Base-by-base conservation (phyloP, 2,113 vertebrate species). In the Myodes glareolus region DNA sequence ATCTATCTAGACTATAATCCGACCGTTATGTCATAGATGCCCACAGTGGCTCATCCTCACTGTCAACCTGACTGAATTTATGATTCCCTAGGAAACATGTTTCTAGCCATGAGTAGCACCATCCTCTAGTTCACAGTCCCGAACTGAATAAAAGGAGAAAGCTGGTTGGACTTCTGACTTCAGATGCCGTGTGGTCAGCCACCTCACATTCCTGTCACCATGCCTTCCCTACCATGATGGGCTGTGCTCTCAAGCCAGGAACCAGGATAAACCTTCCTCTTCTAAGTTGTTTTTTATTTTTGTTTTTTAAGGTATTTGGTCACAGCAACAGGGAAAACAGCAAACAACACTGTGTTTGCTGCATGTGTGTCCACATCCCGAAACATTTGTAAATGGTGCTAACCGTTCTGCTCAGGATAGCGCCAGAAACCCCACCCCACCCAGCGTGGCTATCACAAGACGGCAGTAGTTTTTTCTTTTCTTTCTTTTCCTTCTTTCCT, bases 1-100 rank as follows among this genome's bases (percentile, higher is more conserved):
- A 13, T 4, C 45, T 2, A 31, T 5, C 27, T 33, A 1, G 19
- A 21, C 1, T 5, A 2, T 19, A 3, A n/a, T 0, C 67, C 45
- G 25, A 11, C 23, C 2, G 0, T 27, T 29, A 13, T 8, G 10
- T 47, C 52, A 23, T 31, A 23, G 52, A n/a, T 58, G 3, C 27
- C 42, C 81, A 4, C 21, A 29, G 42, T 1, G 47, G 19, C 33
- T 1, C 81, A 84, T 21, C 8, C 16, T 65, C 61, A 65, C 82
- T 45, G 58, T 33, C 82, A 65, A 33, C 61, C 25, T 61, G 81
- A 33, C 55, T 42, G 55, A 4, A 39, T 42, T 63, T 84, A 27
- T 19, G 39, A 23, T 39, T 58, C 39, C 55, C 36, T 39, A 42
- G 11, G 81, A 63, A n/a, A 12, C 21, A 84, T 2, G 5, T n/a